A percentile compares a stretch with the other conserved stretches of the same genome.
Conservation (phyloP, 64 coral and sea anemone genomes). For the Actinia equina region DNA sequence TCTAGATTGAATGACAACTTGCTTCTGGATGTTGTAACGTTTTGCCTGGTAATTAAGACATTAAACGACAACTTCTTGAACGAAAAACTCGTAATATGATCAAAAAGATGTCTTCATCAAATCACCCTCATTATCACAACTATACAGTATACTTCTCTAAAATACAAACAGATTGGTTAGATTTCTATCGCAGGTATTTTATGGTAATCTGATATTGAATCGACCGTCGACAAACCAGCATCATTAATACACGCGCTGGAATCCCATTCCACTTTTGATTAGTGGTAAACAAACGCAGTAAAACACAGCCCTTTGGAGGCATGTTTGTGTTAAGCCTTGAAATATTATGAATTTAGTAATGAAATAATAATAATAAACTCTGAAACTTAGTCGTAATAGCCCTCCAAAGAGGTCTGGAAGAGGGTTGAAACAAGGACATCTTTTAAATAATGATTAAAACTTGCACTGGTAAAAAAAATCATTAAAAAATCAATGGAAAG, state of each 20-base stretch:
- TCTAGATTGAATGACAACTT: neutral
- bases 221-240: neutral
- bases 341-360: too few relatives aligned
- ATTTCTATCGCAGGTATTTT: neutral
- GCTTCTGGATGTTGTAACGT: neutral
- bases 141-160: neutral
- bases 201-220: neutral
- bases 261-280: neutral
- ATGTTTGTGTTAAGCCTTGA: neutral
- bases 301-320: neutral
- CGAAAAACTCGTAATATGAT: neutral
- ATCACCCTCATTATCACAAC: neutral
- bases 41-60: neutral
- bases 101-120: neutral
- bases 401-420: neutral
- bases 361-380: too few relatives aligned
- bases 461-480: neutral
- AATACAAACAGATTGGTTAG: too few relatives aligned
- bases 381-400: neutral
- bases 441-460: neutral
- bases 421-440: neutral
- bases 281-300: neutral
- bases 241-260: neutral
- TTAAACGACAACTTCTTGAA: neutral
- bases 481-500: neutral